Evolutionary conservation across 1,140 invertebrate species (phyloP), one percentile per base, ranked within the genome.

Genomic region (Andrena cerasifolii): DNA sequence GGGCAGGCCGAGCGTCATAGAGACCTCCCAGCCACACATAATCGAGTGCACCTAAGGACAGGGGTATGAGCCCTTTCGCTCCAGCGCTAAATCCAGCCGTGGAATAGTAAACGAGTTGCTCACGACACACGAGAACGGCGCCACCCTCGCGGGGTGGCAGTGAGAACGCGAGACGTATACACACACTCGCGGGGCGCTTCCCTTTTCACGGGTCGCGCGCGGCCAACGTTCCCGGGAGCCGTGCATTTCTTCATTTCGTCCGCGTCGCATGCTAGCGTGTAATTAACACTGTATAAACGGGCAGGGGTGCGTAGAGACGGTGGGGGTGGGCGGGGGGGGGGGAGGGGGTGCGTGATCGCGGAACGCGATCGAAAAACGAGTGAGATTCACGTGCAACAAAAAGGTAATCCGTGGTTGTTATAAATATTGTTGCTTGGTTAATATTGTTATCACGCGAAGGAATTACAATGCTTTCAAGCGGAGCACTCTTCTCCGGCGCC

Each of bases 11-110:
- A 96, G 95, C 85, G 96, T 97, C 63, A 97, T 97, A 90, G 96
- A 97, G 92, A 96, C 96, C 51, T 97, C 94, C 82, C 96, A 97
- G 89, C 96, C 96, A 36, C 96, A 97, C 92, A 96, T 97, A 84
- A 97, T 97, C 85, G 96, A 97, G 93, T 97, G 96, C 93, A 97
- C 96, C 92, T 97, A 97, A 95, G 70, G 74, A 71, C 51, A 49
- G 72, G 77, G 77, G 77, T 79, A 79, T 72, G 65, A 84, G 49
- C 82, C 71, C 66, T 70, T 68, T 71, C 56, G 82, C 54, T 84
- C 68, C 59, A 71, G 58, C 82, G 78, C 79, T 66, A 75, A 81
- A 82, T 82, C 51, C 45, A 85, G 53, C 71, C 83, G 83, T 85
- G 83, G 83, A 85, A 85, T 82, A 49, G 49, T 82, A 84, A 84